Evolutionary conservation across 2,888 invertebrate species (phyloP).

Genomic region (Pteria penguin): DNA sequence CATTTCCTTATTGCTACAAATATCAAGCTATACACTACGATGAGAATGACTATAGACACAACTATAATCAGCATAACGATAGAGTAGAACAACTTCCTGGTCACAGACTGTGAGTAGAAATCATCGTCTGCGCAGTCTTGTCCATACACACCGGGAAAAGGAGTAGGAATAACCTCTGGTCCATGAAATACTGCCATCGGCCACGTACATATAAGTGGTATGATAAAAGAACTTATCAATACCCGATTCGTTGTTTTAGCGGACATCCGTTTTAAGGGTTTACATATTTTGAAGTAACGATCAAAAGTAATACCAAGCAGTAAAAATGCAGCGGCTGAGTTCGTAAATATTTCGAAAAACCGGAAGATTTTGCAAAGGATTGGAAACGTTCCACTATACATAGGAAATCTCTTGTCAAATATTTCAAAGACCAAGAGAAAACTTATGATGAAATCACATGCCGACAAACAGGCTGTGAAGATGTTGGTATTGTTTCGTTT

Average conservation of each 20-base stretch:
- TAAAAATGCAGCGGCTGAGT: conserved; percentile 7
- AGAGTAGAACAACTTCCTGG: conserved; percentile 25
- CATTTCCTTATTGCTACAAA: conserved; percentile 31
- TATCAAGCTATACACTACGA: conserved; percentile 31
- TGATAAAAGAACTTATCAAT: neutral
- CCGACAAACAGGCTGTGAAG: conserved; percentile 26
- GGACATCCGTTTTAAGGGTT: conserved; percentile 31
- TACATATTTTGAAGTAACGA: conserved; percentile 40
- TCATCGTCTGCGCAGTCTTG: conserved; percentile 42
- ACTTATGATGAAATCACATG: conserved; percentile 21
- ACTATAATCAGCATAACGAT: conserved; percentile 21
- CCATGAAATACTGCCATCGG: conserved; percentile 40
- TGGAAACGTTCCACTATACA: conserved; percentile 32
- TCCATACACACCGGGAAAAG: conserved; percentile 15
- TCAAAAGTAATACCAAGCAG: conserved; percentile 40
- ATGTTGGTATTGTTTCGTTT: conserved; percentile 26
- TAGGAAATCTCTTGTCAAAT: conserved; percentile 35
- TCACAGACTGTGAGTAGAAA: conserved; percentile 23
- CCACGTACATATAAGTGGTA: conserved; percentile 2
- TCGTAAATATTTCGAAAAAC: conserved; percentile 18
- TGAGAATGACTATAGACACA: neutral
- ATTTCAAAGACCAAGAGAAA: conserved; percentile 31
- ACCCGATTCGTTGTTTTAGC: conserved; percentile 14
- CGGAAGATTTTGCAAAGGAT: conserved; percentile 32
- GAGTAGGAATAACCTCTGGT: conserved; percentile 19